A percentile compares a stretch with the other conserved stretches of the same genome.
These are phyloP conservation scores for Zosterops borbonicus DNA, from an alignment of 2,113 vertebrate species.

Conservation along the genomic window DNA sequence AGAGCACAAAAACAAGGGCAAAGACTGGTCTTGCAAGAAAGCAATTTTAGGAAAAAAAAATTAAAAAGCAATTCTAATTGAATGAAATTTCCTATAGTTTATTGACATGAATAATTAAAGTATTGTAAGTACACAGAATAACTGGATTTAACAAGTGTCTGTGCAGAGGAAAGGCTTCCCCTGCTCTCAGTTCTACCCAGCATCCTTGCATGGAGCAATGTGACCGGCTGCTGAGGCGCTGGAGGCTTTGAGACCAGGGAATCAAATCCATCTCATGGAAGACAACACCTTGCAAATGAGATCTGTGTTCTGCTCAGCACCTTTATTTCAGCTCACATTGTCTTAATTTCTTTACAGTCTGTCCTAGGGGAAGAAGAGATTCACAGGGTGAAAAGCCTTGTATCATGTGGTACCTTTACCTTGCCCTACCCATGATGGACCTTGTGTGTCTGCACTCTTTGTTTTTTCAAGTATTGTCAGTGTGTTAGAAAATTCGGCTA, in stretches of 20 bases:
- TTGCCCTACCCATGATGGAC: not conserved
- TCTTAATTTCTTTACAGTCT: not conserved
- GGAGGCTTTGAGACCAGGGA: not conserved
- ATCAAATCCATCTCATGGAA: not conserved
- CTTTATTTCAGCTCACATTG: not conserved
- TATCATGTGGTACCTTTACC: not conserved
- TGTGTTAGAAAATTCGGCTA: not conserved
- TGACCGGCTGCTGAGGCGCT: not conserved
- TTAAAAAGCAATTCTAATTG: not conserved
- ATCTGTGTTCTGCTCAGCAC: not conserved
- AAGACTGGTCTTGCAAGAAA: not conserved
- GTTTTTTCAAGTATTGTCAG: not conserved
- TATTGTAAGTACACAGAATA: not conserved
- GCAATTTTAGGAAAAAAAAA: not conserved
- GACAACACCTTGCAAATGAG: not conserved
- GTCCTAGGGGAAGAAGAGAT: not conserved
- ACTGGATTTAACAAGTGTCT: not conserved
- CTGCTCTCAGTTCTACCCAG: not conserved
- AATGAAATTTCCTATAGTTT: constrained; percentile 33
- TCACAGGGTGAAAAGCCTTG: not conserved
- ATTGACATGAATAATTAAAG: constrained; percentile 16
- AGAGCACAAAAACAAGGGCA: not conserved
- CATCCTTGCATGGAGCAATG: accelerated
- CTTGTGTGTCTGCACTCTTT: not conserved
- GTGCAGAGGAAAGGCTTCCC: not conserved